Evolutionary conservation across 2,797 vertebrate species (phyloP).

Genomic region (Florisuga fusca): DNA sequence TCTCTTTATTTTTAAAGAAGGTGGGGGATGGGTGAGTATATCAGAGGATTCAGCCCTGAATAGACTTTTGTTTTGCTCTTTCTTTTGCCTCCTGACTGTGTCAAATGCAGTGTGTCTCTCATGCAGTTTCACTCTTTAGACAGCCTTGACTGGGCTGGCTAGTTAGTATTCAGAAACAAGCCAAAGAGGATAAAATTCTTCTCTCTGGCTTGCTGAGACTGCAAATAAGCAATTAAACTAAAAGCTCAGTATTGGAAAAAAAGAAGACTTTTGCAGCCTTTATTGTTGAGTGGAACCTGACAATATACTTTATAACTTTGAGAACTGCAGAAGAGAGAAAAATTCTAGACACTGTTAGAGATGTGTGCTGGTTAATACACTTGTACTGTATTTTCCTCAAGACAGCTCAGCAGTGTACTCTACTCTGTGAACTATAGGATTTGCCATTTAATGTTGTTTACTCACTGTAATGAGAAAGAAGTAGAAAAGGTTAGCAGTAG

Average conservation of each 20-base stretch:
- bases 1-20: constrained; percentile 81
- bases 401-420: constrained; percentile 50
- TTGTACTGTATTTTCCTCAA: constrained; percentile 57
- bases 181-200: constrained; percentile 82
- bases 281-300: constrained; percentile 69
- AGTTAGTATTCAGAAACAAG: constrained; percentile 93
- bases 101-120: constrained; percentile 89
- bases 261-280: constrained; percentile 64
- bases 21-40: constrained; percentile 85
- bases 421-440: constrained; percentile 66
- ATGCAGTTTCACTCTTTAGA: constrained; percentile 85
- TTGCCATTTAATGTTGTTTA: constrained; percentile 78
- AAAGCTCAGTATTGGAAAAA: constrained; percentile 61
- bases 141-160: constrained; percentile 81
- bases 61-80: constrained; percentile 95
- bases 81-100: constrained; percentile 92
- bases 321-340: constrained; percentile 58
- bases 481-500: constrained; percentile 58
- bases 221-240: constrained; percentile 84
- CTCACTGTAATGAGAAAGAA: constrained; percentile 77
- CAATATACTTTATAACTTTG: constrained; percentile 68
- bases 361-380: constrained; percentile 65
- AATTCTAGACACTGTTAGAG: constrained; percentile 40
- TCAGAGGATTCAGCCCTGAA: constrained; percentile 88
- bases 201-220: constrained; percentile 80